phyloP scores from a whole-genome alignment of 2,797 vertebrate genomes.

The Coluber constrictor region DNA sequence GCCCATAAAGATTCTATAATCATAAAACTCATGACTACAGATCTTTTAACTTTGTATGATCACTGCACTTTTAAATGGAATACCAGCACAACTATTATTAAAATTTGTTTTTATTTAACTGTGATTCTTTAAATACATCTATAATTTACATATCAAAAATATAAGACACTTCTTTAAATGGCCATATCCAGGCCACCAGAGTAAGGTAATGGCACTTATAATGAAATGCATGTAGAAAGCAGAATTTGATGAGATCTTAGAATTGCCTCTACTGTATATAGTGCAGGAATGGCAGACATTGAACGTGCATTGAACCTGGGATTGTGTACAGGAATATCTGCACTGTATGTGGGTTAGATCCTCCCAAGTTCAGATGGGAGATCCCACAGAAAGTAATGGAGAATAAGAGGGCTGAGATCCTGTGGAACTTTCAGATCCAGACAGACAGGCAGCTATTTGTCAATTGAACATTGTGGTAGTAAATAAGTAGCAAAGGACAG shows the following conservation, averaged over 20 bases:
- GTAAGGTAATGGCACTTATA: neutral
- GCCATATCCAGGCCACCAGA: neutral
- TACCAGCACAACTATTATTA: neutral
- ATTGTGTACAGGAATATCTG: neutral
- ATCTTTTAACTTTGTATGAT: neutral
- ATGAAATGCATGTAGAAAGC: neutral
- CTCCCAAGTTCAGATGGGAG: neutral
- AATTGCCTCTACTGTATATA: neutral
- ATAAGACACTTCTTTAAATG: neutral
- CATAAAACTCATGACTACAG: neutral
- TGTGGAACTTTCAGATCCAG: neutral
- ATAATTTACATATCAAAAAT: neutral
- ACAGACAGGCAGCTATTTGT: neutral
- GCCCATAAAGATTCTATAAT: neutral
- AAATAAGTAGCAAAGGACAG: neutral
- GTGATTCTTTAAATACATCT: neutral
- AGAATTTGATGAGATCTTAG: neutral
- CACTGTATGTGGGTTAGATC: neutral
- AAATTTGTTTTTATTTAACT: neutral
- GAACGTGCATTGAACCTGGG: neutral
- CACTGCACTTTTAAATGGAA: neutral
- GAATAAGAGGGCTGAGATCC: neutral
- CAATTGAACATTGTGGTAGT: neutral
- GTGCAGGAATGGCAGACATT: neutral
- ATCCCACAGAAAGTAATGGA: neutral